Evolutionary conservation across 2,113 vertebrate species (phyloP).

Genomic region (Holacanthus passer): DNA sequence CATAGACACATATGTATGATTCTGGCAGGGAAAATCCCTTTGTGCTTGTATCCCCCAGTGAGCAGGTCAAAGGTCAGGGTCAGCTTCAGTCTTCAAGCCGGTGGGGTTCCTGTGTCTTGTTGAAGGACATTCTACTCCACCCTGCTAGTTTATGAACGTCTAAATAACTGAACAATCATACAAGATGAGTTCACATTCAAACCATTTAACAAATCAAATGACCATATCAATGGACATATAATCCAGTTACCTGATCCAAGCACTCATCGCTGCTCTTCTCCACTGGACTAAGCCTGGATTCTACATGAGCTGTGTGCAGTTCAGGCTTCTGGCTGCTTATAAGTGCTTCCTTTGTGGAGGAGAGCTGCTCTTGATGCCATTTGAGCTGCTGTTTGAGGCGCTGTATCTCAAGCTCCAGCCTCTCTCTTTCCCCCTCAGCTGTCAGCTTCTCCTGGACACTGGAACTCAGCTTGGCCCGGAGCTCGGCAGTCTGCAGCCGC

Average conservation of each 20-base stretch:
- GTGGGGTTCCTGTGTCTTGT: neutral
- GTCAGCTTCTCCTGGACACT: slow-evolving; percentile 79
- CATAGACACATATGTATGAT: neutral
- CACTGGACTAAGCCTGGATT: slow-evolving; percentile 52
- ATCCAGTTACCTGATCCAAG: slow-evolving; percentile 82
- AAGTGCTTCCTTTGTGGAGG: slow-evolving; percentile 41
- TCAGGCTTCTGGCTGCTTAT: slow-evolving; percentile 57
- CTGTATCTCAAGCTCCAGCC: slow-evolving; percentile 76
- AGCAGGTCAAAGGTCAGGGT: neutral
- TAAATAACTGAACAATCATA: neutral
- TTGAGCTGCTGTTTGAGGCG: slow-evolving; percentile 70
- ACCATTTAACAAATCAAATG: neutral
- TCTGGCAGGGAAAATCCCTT: neutral
- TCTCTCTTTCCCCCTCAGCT: slow-evolving; percentile 81
- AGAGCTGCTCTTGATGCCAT: slow-evolving; percentile 66
- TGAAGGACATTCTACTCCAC: neutral
- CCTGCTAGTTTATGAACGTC: neutral
- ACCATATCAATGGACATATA: neutral
- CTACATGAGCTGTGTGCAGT: neutral
- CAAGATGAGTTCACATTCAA: neutral
- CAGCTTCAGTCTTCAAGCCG: neutral
- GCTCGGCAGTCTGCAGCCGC: slow-evolving; percentile 80
- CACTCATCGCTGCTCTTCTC: slow-evolving; percentile 72
- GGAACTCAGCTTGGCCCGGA: slow-evolving; percentile 83
- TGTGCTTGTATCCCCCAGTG: neutral